Evolutionary conservation across 2,888 invertebrate genomes (phyloP).

Genomic region (Sesia apiformis): DNA sequence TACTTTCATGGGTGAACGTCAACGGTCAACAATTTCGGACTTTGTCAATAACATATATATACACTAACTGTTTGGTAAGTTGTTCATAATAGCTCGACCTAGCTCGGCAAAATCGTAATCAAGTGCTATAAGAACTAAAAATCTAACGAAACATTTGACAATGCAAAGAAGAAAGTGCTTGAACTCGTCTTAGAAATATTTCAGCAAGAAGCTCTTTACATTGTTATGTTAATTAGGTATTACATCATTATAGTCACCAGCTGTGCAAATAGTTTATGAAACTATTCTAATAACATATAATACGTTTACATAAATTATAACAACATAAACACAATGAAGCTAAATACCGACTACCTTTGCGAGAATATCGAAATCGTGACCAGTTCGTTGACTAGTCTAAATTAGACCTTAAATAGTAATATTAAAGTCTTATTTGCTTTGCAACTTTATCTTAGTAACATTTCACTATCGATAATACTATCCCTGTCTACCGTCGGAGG

Average conservation of each 20-base stretch:
- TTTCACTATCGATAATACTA: constrained; percentile 61
- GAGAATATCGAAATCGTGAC: constrained; percentile 59
- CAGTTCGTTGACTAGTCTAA: constrained; percentile 17
- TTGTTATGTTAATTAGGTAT: not conserved
- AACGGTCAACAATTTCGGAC: no score
- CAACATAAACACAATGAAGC: constrained; percentile 46
- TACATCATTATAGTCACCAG: constrained; percentile 7
- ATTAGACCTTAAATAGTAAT: constrained; percentile 30
- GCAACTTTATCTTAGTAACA: constrained; percentile 38
- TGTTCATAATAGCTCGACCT: no score
- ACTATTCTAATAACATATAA: constrained; percentile 24
- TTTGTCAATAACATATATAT: no score
- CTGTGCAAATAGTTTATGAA: constrained; percentile 35
- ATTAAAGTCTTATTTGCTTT: constrained; percentile 47
- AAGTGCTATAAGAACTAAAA: no score
- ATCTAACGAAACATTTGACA: no score
- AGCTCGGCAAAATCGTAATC: no score
- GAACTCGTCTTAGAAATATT: no score
- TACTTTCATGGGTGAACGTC: no score
- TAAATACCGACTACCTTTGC: constrained; percentile 53
- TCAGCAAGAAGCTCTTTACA: no score
- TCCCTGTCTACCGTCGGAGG: constrained; percentile 59
- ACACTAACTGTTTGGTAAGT: no score
- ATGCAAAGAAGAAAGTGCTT: no score
- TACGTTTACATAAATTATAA: constrained; percentile 38